A percentile compares a stretch with the other conserved stretches of the same genome.
phyloP scores from a whole-genome alignment of 2,797 vertebrate species.

The Chaunax sp. region DNA sequence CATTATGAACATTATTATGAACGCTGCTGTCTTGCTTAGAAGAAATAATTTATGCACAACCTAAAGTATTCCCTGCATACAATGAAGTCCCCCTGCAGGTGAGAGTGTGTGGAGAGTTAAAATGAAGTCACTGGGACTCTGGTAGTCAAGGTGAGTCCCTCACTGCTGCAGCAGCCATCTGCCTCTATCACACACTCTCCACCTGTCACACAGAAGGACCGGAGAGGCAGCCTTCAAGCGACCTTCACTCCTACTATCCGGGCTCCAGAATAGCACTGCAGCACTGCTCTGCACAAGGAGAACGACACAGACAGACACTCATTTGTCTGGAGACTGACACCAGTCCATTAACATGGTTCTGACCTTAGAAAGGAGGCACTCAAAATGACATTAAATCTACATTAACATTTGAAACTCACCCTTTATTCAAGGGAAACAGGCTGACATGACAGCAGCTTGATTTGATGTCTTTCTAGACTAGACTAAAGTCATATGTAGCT shows the following conservation, averaged over 20 bases:
- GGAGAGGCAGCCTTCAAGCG: constrained; percentile 47
- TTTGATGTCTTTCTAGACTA: neutral
- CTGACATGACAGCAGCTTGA: neutral
- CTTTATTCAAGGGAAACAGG: neutral
- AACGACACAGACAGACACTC: constrained; percentile 28
- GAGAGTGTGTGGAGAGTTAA: constrained; percentile 12
- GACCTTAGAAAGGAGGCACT: constrained; percentile 18
- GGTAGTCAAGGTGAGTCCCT: constrained; percentile 68
- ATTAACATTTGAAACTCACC: neutral
- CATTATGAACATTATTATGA: too few species aligned
- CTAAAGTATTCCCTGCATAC: neutral
- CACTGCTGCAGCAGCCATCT: constrained; percentile 61
- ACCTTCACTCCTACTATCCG: constrained; percentile 63
- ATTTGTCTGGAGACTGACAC: constrained; percentile 29
- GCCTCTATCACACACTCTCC: constrained; percentile 24
- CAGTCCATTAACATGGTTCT: constrained; percentile 22
- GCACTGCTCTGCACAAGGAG: constrained; percentile 44
- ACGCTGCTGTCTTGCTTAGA: too few species aligned
- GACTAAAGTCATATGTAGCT: neutral
- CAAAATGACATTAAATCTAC: constrained; percentile 1
- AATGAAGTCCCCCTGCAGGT: neutral
- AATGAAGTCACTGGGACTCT: constrained; percentile 33
- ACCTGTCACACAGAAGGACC: constrained; percentile 37
- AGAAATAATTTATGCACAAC: too few species aligned
- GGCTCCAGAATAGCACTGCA: constrained; percentile 67